Conservation (phyloP, 2,888 invertebrate genomes). For the Myathropa florea region DNA sequence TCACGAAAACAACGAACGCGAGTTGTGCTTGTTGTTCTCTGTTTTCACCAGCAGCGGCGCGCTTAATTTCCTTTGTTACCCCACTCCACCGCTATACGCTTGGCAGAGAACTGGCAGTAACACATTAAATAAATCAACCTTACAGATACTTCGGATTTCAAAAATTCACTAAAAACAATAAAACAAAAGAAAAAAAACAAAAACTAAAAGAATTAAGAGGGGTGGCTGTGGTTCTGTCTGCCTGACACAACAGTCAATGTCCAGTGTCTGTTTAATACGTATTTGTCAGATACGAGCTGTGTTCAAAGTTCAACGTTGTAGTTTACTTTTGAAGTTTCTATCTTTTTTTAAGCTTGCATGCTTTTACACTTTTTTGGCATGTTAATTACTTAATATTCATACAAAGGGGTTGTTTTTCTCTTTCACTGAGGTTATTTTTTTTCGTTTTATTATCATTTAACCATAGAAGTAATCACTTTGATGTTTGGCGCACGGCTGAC, state of each 20-base stretch:
- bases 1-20: conserved; percentile 45
- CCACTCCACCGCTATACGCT: conserved; percentile 4
- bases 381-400: conserved; percentile 67
- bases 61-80: conserved; percentile 64
- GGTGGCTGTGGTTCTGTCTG: conserved; percentile 28
- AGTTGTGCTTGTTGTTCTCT: conserved; percentile 14
- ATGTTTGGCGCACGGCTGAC: conserved; percentile 26
- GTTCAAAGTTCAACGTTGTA: conserved; percentile 45
- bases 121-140: conserved; percentile 67
- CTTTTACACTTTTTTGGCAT: conserved; percentile 36
- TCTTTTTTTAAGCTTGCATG: conserved; percentile 6
- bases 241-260: conserved; percentile 21
- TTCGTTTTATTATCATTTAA: conserved; percentile 25
- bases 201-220: conserved; percentile 23
- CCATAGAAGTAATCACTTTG: conserved; percentile 61
- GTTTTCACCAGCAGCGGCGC: conserved; percentile 47
- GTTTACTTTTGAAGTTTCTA: no score
- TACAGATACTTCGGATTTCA: conserved; percentile 57
- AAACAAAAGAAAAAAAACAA: background rate
- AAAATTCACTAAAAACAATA: conserved; percentile 36
- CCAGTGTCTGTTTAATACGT: conserved; percentile 24
- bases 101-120: conserved; percentile 38
- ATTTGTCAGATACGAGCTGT: conserved; percentile 32
- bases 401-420: conserved; percentile 60
- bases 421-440: conserved; percentile 3